Conservation (phyloP, 2,113 vertebrate species). For the Phrynosoma platyrhinos region DNA sequence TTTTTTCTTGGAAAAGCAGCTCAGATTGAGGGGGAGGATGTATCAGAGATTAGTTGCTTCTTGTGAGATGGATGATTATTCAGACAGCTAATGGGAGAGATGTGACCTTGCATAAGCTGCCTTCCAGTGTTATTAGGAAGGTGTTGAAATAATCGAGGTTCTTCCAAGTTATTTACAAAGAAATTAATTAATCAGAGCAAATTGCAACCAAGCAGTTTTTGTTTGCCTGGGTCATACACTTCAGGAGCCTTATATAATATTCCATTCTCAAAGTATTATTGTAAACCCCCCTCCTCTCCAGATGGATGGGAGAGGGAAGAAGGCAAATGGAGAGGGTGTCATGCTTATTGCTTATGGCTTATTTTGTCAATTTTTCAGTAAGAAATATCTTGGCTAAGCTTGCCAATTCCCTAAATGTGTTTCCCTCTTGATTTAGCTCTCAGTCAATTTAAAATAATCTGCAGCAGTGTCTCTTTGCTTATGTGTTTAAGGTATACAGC, state of each 20-base stretch:
- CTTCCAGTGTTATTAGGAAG: constrained; percentile 48
- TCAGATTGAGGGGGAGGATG: constrained; percentile 53
- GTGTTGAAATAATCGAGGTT: constrained; percentile 59
- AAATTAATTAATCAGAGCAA: constrained; percentile 64
- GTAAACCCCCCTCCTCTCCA: constrained; percentile 16
- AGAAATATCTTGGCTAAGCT: constrained; percentile 12
- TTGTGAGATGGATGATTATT: constrained; percentile 54
- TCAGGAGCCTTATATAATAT: neutral
- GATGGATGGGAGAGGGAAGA: neutral
- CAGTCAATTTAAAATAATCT: constrained; percentile 40
- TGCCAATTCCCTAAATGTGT: neutral
- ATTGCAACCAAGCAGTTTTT: constrained; percentile 26
- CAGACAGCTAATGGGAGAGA: constrained; percentile 54
- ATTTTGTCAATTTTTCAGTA: constrained; percentile 32
- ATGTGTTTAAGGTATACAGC: neutral
- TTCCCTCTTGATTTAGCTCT: constrained; percentile 26
- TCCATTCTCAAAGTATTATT: constrained; percentile 29
- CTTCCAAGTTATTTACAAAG: constrained; percentile 54
- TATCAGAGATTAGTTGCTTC: constrained; percentile 52
- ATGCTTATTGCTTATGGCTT: constrained; percentile 16
- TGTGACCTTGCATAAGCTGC: constrained; percentile 58
- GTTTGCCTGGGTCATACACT: constrained; percentile 31
- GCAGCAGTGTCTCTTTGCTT: constrained; percentile 29
- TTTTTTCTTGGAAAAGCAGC: constrained; percentile 52
- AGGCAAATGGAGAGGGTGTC: constrained; percentile 19